These are phyloP conservation scores for Metopia argyrocephala DNA, from an alignment of 2,888 invertebrate genomes.

Conservation along the genomic window DNA sequence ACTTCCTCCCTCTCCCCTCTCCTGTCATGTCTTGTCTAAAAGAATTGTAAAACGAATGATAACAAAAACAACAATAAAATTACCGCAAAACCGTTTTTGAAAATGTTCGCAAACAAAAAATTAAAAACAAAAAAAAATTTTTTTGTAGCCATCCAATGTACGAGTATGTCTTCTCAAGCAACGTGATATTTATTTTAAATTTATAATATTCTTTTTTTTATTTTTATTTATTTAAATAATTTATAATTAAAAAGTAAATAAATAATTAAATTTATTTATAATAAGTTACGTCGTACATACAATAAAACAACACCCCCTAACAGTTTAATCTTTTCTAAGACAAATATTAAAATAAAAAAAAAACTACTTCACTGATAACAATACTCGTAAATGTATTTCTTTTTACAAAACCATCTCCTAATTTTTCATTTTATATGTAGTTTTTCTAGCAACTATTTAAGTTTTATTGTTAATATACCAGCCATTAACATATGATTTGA, in stretches of 20 bases:
- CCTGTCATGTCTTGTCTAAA: not conserved
- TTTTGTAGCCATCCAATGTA: not conserved
- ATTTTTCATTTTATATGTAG: not conserved
- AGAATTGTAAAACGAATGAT: too few species aligned
- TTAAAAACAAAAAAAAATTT: not conserved
- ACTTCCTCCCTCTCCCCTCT: not conserved
- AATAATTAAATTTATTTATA: too few species aligned
- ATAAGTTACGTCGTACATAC: too few species aligned
- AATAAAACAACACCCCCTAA: too few species aligned
- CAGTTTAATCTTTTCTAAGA: too few species aligned
- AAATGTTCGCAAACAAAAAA: not conserved
- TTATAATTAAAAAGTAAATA: too few species aligned
- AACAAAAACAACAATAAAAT: not conserved
- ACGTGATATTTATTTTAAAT: slow-evolving; percentile 27
- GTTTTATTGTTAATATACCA: not conserved
- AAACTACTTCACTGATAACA: too few species aligned
- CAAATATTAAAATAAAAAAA: too few species aligned
- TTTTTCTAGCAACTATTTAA: not conserved
- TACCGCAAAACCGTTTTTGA: not conserved
- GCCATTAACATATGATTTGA: not conserved
- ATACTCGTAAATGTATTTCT: too few species aligned
- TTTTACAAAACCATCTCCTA: not conserved
- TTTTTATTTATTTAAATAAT: not conserved
- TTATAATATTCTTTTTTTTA: not conserved
- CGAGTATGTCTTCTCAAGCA: not conserved